Evolutionary conservation across 2,113 vertebrate genomes (phyloP).

Genomic region (Tyrannus savana): DNA sequence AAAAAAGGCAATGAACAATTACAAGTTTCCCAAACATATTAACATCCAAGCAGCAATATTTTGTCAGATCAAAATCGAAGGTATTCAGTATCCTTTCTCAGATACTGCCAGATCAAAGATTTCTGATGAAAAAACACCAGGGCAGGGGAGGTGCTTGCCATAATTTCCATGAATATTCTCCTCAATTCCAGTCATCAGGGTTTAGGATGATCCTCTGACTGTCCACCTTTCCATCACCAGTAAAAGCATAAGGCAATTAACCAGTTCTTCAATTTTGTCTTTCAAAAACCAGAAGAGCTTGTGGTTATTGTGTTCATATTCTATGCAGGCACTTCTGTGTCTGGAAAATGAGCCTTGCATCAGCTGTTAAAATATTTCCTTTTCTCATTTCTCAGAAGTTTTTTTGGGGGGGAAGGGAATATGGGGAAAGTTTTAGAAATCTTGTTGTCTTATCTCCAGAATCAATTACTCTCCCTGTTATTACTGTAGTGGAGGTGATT

Average conservation of each 20-base stretch:
- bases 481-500: neutral
- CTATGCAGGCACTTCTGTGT: neutral
- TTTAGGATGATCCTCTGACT: neutral
- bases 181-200: neutral
- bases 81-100: neutral
- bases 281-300: neutral
- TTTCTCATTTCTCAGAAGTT: neutral
- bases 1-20: neutral
- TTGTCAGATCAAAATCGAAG: neutral
- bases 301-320: neutral
- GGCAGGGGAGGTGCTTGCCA: accelerated
- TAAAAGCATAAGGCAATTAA: neutral
- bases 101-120: neutral
- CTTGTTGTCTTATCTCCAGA: neutral
- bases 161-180: neutral
- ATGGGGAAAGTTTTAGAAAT: neutral
- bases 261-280: neutral
- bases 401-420: neutral
- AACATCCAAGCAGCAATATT: neutral
- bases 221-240: neutral
- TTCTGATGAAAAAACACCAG: neutral
- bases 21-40: neutral
- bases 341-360: neutral
- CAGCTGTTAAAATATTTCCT: neutral
- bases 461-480: neutral